These are phyloP conservation scores for Colostygia pectinataria DNA, from an alignment of 2,888 invertebrate species.

Conservation along the genomic window DNA sequence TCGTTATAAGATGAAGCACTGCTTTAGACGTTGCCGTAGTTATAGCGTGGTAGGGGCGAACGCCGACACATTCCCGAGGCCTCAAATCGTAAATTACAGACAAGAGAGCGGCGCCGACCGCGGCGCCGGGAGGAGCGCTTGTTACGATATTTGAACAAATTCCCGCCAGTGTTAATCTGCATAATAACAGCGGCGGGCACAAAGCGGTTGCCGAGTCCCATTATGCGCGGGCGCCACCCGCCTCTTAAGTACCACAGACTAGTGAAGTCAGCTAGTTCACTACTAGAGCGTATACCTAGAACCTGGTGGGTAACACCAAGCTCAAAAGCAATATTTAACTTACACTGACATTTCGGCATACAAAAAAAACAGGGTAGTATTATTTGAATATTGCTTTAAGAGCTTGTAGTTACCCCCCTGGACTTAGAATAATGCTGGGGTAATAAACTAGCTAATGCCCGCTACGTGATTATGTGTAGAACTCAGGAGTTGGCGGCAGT, in stretches of 20 bases:
- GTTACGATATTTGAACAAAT: constrained; percentile 83
- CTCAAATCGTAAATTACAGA: constrained; percentile 75
- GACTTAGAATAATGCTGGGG: too few species aligned
- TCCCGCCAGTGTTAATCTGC: constrained; percentile 83
- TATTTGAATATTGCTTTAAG: too few species aligned
- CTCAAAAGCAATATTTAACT: too few species aligned
- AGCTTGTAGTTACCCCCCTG: too few species aligned
- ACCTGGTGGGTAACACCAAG: background rate
- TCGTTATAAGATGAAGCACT: constrained; percentile 15
- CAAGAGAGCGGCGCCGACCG: constrained; percentile 69
- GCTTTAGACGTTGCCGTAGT: constrained; percentile 23
- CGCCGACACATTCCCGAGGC: constrained; percentile 73
- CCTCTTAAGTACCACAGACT: constrained; percentile 48
- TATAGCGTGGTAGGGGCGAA: constrained; percentile 32
- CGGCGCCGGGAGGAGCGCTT: constrained; percentile 79
- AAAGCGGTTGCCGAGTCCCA: constrained; percentile 79
- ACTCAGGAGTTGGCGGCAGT: too few species aligned
- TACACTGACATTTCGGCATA: too few species aligned
- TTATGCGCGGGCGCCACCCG: constrained; percentile 80
- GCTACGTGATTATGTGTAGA: too few species aligned
- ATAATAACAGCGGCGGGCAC: constrained; percentile 80
- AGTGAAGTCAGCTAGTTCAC: constrained; percentile 9
- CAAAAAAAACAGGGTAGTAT: too few species aligned
- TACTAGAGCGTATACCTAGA: background rate
- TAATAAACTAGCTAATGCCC: too few species aligned